Evolutionary conservation across 2,797 vertebrate species (phyloP).

Genomic region (Sarcoramphus papa): DNA sequence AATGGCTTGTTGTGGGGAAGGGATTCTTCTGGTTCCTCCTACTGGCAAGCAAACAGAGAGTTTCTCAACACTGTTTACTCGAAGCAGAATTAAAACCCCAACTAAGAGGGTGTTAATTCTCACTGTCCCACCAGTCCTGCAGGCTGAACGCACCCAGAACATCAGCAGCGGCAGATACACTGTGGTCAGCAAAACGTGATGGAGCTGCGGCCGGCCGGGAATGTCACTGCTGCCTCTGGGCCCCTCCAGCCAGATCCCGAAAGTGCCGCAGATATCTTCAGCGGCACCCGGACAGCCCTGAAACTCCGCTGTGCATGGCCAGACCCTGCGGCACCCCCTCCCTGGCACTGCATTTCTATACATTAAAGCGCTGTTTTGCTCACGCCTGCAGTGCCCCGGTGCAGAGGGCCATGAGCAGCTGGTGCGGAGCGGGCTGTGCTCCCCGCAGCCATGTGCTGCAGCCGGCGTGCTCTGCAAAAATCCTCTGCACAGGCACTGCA

Average conservation of each 20-base stretch:
- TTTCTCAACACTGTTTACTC: conserved; percentile 42
- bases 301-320: rapidly evolving
- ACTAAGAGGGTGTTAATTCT: not conserved
- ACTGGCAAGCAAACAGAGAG: not conserved
- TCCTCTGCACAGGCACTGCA: not conserved
- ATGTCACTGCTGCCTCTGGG: not conserved
- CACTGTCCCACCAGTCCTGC: not conserved
- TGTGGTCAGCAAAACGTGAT: not conserved
- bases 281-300: not conserved
- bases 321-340: rapidly evolving
- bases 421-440: not conserved
- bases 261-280: not conserved
- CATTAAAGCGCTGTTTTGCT: not conserved
- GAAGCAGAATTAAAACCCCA: not conserved
- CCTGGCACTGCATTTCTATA: not conserved
- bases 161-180: not conserved
- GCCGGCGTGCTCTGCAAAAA: not conserved
- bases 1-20: not conserved
- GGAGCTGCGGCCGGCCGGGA: not conserved
- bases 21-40: conserved; percentile 24
- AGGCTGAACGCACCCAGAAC: not conserved
- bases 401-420: not conserved
- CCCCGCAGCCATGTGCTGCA: not conserved
- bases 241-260: not conserved
- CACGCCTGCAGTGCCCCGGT: not conserved